Percentiles rank a stretch among this genome's conserved stretches.
These are phyloP conservation scores for Stegodyphus mimosarum DNA, from an alignment of 1,140 invertebrate species.

Conservation along the genomic window DNA sequence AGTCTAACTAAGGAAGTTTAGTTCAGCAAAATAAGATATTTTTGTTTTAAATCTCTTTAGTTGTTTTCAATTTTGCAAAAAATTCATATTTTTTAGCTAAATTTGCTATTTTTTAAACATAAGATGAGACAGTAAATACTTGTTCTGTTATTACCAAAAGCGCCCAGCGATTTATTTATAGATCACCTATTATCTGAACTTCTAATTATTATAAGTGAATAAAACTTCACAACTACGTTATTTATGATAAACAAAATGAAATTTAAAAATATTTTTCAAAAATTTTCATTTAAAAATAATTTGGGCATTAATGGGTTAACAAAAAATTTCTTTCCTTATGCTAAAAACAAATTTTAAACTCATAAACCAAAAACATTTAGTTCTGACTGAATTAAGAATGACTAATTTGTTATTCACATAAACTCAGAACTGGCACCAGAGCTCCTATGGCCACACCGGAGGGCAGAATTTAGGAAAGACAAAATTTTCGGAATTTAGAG, in stretches of 20 bases:
- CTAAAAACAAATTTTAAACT: too few relatives aligned
- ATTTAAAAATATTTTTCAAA: constrained; percentile 8
- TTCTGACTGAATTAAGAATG: too few relatives aligned
- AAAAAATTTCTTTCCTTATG: too few relatives aligned
- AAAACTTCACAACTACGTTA: not conserved
- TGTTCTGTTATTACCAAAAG: not conserved
- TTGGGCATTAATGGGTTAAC: constrained; percentile 3
- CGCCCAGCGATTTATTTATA: constrained; percentile 5
- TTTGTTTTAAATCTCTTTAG: constrained; percentile 2
- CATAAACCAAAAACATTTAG: too few relatives aligned
- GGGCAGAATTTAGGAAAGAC: too few relatives aligned
- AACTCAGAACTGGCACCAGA: too few relatives aligned
- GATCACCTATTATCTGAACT: not conserved
- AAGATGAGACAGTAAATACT: not conserved
- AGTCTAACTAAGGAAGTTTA: not conserved
- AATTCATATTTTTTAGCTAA: not conserved
- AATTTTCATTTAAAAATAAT: constrained; percentile 9
- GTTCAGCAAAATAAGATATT: not conserved
- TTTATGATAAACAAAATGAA: not conserved
- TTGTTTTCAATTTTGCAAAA: constrained; percentile 1
- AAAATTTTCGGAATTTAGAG: too few relatives aligned
- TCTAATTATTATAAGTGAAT: not conserved
- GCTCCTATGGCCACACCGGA: too few relatives aligned
- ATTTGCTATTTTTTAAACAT: not conserved
- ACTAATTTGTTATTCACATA: too few relatives aligned